Base-by-base conservation (phyloP, 2,888 invertebrate genomes). In the Limulus polyphemus region DNA sequence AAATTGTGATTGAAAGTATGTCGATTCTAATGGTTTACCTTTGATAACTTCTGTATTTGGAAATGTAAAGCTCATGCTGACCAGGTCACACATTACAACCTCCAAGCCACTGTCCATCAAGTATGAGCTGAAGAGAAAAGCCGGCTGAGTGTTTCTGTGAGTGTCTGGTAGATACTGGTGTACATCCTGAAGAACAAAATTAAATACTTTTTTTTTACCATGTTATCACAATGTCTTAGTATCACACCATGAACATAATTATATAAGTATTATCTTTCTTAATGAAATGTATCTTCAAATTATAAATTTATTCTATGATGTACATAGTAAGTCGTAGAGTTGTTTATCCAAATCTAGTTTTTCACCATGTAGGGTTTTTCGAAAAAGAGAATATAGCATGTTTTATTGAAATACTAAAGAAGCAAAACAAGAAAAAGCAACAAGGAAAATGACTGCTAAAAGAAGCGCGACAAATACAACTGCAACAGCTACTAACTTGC, bases 141-240 rank as follows among this genome's bases (percentile, higher is more conserved):
- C 81, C 0, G 85, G 83, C 71, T 84, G 78, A 63, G 79, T 71
- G 58, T 80, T 81, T 58, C 83, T 77, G 66, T 87, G 85, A 69
- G 86, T 84, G 0, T 84, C 83, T 0, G 86, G 84, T 14, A 87
- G 80, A 72, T 79, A 87, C 61, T 81, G 80, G 61, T 81, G 78
- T 4, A 83, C 81, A 71, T 86, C 83, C 80, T 80, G 66, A 46
- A 69, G 1, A 32, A 32, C 32, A 32, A 32, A 32, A 7, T 32
- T 32, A 32, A 32, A 32, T 32, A 32, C 5, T 32, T 32, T 7
- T 32, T n/a, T 32, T 32, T 32, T 32, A 32, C 7, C 32, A 32
- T 1, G 32, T 32, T 7, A 32, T 32, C 7, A 3, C n/a, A n/a
- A n/a, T n/a, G n/a, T n/a, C n/a, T n/a, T n/a, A n/a, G n/a, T n/a